These are phyloP conservation scores for Colossoma macropomum DNA, from an alignment of 2,113 vertebrate species.

Conservation along the genomic window DNA sequence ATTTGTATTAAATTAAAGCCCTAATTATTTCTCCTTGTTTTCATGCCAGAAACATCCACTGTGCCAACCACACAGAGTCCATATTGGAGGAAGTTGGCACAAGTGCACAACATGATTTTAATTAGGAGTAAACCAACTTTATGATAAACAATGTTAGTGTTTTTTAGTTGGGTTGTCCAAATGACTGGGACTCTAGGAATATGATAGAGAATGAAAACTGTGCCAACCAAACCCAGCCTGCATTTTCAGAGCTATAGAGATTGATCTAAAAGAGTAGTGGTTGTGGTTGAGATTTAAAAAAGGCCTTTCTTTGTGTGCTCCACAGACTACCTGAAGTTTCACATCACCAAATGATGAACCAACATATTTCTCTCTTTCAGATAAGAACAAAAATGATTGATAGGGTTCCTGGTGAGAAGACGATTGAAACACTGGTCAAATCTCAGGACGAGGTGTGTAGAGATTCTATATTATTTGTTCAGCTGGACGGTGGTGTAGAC, in stretches of 20 bases:
- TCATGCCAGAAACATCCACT: neutral
- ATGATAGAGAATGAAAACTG: neutral
- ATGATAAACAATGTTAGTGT: neutral
- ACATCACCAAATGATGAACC: neutral
- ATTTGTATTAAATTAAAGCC: neutral
- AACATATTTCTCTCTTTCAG: constrained; percentile 65
- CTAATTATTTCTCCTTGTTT: neutral
- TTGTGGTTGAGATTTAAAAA: neutral
- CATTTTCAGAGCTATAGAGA: neutral
- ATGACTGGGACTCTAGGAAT: neutral
- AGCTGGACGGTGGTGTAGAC: neutral
- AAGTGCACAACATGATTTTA: neutral
- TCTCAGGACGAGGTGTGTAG: constrained; percentile 94
- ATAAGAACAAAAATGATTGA: constrained; percentile 98
- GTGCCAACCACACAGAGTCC: neutral
- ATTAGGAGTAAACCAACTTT: neutral
- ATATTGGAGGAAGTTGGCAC: neutral
- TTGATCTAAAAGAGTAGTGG: neutral
- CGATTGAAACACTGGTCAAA: constrained; percentile 94
- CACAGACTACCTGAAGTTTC: neutral
- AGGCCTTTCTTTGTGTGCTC: too few species aligned
- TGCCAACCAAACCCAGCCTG: neutral
- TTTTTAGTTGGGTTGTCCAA: neutral
- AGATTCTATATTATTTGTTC: neutral
- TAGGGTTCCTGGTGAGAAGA: constrained; percentile 88